Base-by-base conservation (phyloP, 2,797 vertebrate species). In the Fistularia commersonii region DNA sequence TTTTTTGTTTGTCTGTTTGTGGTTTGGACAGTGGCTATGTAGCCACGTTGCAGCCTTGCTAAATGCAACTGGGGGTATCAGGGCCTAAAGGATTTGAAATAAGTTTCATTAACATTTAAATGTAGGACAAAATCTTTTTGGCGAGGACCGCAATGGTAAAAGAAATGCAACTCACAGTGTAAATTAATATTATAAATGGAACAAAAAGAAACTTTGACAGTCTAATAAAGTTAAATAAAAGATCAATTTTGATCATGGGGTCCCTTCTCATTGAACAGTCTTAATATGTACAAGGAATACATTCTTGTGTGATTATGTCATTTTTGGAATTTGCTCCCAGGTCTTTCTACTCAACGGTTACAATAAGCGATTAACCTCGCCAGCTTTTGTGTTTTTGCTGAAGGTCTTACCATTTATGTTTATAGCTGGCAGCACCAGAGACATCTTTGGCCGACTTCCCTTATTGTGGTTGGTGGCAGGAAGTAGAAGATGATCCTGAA, bases 381-480 rank as follows among this genome's bases (percentile, higher is more conserved):
- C 38, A 44, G 54, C 37, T 57, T 51, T 38, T 64, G 49, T 52
- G 54, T 57, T 38, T 73, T 61, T 59, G 54, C 14, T 39, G 49
- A 41, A 40, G 45, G 15, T 83, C 94, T 93, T 89, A 97, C 96
- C 96, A 43, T 94, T 95, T 83, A 95, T 88, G 79, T 98, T 97
- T 81, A 97, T 89, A 54, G 97, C 96, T 70, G 96, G 96, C 77
- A 99, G 77, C 61, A 98, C 89, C 76, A 98, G 72, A 14, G 97
- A 97, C 94, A 99, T 97, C 89, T 98, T 98, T 57, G 96, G 96
- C 63, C 95, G 91, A 53, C 92, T 90, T 75, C 95, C 96, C 89
- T 98, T 98, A 86, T 95, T 98, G 84, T 97, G 93, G 71, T 85
- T 93, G 48, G 94, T 98, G 70, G 97, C 97, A 73, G 96, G 97